Base-by-base conservation (phyloP, 2,797 vertebrate genomes). In the Enteromius treurensis region DNA sequence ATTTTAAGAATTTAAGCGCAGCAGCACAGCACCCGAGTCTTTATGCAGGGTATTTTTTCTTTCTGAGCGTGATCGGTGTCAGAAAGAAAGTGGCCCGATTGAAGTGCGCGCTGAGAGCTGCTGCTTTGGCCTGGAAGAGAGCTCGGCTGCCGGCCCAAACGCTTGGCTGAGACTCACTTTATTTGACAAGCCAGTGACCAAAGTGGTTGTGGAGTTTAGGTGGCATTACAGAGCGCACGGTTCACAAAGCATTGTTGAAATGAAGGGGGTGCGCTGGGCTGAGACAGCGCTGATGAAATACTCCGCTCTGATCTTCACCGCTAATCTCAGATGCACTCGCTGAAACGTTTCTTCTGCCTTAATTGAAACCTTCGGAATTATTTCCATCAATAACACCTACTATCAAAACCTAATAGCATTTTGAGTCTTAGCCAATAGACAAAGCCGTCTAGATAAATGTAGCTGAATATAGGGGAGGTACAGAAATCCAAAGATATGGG, bases 101-200 rank as follows among this genome's bases (percentile, higher is more conserved):
- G 55, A 68, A 80, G 70, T 40, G 77, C 2, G 47, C 29, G 4
- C 5, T n/a, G 15, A 77, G 26, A 80, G 42, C 34, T 71, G 14
- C 58, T 75, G 58, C 68, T 82, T 79, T 75, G 37, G 84, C 51
- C 37, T 69, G 26, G 26, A 68, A 82, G 45, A 79, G 47, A 62
- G 75, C 67, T 80, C 19, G 67, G 80, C 77, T 76, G 73, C 40
- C 13, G 13, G 55, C 40, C 45, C 70, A 49, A 75, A 45, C 10
- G 62, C 26, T 45, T 67, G 40, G 45, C 62, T 75, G 74, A 85
- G 29, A 29, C 67, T 84, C 81, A 83, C 51, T 84, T 76, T 76
- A 77, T 86, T 73, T 87, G 83, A 90, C 84, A 84, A 77, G 71
- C 73, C 77, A 89, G 73, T 90, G 86, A 86, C 86, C 86, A 85